Base-by-base conservation (phyloP, 1,140 invertebrate species). In the Drosophila pandora region DNA sequence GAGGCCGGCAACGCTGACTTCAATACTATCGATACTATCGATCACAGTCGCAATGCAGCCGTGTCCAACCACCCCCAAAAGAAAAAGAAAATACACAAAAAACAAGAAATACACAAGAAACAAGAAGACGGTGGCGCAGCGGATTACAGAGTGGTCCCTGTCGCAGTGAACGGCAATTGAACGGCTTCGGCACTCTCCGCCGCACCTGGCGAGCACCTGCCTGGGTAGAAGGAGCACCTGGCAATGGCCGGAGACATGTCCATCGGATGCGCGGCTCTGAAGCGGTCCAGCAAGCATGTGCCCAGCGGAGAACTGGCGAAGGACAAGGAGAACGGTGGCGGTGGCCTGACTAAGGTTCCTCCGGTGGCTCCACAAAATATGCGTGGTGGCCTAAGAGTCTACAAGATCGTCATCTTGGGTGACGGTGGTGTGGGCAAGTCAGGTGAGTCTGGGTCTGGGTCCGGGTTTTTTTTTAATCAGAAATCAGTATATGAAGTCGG, bases 351-450 rank as follows among this genome's bases (percentile, higher is more conserved):
- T 4, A 90, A 79, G 23, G 56, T 67, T 45, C 68, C 79, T 37
- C 72, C 64, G 32, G 72, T 74, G n/a, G 76, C 76, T 25, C 56
- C 62, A 7, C 84, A 90, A 53, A 94, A 94, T 70, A 93, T 92
- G 61, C 92, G 94, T 71, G 93, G 95, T 77, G 95, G 95, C 76
- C 93, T 96, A 56, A 94, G 95, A 64, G 95, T 96, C 41, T 96
- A 96, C 92, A 96, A 96, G 91, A 96, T 97, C 78, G 96, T 96
- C 54, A 96, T 97, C 69, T 93, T 96, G 10, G 96, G 96, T 34
- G 96, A 96, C 91, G 96, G 96, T 41, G 96, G 96, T 59, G 96
- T 96, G 62, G 96, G 96, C 79, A 97, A 97, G 93, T 96, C 96
- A 90, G 94, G 94, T 94, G 91, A 89, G 69, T 47, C 41, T 6